Conservation (phyloP, 1,140 invertebrate genomes). For the Drosophila auraria region DNA sequence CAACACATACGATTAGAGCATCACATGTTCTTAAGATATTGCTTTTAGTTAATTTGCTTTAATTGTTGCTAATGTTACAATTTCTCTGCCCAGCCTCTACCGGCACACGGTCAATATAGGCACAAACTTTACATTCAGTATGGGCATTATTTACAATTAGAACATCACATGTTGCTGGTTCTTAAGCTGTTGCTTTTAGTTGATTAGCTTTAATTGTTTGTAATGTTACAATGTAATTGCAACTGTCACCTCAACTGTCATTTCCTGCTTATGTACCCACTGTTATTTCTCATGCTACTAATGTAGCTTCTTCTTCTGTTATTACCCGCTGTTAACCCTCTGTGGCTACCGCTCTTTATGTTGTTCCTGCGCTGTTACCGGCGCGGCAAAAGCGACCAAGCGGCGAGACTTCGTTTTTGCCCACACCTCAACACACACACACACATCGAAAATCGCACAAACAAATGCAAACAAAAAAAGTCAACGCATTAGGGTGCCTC, state of each 20-base stretch:
- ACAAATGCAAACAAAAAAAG: constrained; percentile 12
- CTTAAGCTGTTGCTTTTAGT: not conserved
- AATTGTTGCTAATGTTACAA: no score
- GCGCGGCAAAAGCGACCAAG: constrained; percentile 50
- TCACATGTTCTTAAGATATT: no score
- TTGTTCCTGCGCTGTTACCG: constrained; percentile 38
- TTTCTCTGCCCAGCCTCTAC: no score
- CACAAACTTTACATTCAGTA: no score
- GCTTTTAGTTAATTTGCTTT: no score
- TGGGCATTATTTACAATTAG: no score
- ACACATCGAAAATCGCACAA: not conserved
- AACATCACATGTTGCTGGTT: no score
- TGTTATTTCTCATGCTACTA: not conserved
- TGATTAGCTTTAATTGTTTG: no score
- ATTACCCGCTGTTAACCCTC: not conserved
- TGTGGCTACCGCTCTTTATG: constrained; percentile 9
- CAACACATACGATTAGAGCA: no score
- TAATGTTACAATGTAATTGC: not conserved
- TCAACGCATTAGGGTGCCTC: constrained; percentile 60
- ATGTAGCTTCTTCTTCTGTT: not conserved
- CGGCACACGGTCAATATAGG: no score
- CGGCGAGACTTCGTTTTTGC: constrained; percentile 70
- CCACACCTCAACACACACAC: constrained; percentile 43
- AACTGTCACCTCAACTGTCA: not conserved
- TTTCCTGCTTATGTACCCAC: not conserved